A percentile compares a stretch with the other conserved stretches of the same genome.
phyloP scores from a whole-genome alignment of 2,113 vertebrate genomes.

The Pterocles orientalis region DNA sequence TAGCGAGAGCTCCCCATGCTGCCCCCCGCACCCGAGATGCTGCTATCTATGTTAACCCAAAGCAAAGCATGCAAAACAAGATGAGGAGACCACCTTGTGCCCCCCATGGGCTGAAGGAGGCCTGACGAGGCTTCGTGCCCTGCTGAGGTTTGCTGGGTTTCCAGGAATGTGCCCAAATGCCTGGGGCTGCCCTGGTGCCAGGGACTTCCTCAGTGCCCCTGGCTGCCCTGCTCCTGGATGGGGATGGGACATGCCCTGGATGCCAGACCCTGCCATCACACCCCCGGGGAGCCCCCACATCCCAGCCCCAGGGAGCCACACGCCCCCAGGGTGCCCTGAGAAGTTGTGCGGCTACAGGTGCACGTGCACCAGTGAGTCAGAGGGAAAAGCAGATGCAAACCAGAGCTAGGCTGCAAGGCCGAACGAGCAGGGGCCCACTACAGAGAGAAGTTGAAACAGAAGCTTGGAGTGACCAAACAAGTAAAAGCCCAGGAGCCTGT shows the following conservation, averaged over 20 bases:
- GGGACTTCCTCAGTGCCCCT: not conserved
- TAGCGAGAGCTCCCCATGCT: not conserved
- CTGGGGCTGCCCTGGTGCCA: accelerated
- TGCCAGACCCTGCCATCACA: not conserved
- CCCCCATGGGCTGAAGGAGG: not conserved
- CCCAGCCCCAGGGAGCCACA: not conserved
- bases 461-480: not conserved
- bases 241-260: accelerated
- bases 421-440: not conserved
- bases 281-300: accelerated
- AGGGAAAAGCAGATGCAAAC: not conserved
- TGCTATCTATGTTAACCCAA: accelerated
- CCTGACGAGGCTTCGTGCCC: not conserved
- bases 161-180: accelerated
- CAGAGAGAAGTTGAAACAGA: not conserved
- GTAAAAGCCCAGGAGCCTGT: not conserved
- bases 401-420: not conserved
- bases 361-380: accelerated
- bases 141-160: not conserved
- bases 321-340: not conserved
- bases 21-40: not conserved
- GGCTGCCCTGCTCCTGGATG: not conserved
- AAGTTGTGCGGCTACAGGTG: accelerated
- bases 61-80: accelerated
- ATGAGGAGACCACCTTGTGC: accelerated